Percentiles rank a stretch among this genome's conserved stretches.
These are phyloP conservation scores for Lepidonotus clava DNA, from an alignment of 2,888 invertebrate species.

Conservation along the genomic window DNA sequence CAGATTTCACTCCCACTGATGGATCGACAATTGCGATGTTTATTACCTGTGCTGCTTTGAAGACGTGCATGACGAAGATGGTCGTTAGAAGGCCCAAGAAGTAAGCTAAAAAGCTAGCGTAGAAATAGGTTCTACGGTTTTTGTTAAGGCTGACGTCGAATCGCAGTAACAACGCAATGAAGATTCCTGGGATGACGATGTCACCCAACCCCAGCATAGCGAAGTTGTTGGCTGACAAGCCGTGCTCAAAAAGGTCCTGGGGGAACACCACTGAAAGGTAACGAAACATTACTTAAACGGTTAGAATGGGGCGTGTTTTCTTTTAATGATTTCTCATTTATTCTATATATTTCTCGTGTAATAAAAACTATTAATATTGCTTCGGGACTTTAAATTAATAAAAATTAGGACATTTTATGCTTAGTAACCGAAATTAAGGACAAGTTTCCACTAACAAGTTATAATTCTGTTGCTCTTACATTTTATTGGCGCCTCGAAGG, in stretches of 20 bases:
- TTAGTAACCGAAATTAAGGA: background rate
- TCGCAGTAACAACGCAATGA: conserved; percentile 96
- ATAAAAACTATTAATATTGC: no score
- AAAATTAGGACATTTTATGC: no score
- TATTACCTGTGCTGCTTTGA: conserved; percentile 90
- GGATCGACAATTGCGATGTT: no score
- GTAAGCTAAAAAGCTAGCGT: conserved; percentile 94
- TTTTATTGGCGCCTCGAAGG: conserved; percentile 99
- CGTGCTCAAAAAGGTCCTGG: conserved; percentile 96
- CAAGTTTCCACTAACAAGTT: background rate
- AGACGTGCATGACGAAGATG: conserved; percentile 98
- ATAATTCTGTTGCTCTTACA: conserved; percentile 83
- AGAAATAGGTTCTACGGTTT: conserved; percentile 84
- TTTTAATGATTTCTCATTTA: no score
- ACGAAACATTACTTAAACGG: background rate
- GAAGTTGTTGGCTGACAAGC: conserved; percentile 91
- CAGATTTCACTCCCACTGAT: no score
- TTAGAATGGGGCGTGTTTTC: no score
- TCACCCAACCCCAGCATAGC: conserved; percentile 99
- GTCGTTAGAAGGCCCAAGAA: conserved; percentile 95
- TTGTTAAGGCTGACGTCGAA: conserved; percentile 88
- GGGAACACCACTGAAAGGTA: conserved; percentile 93
- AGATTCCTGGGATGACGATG: conserved; percentile 99
- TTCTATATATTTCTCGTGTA: no score
- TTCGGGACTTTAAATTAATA: no score